Conservation (phyloP, 2,113 vertebrate species). For the Pelobates fuscus region DNA sequence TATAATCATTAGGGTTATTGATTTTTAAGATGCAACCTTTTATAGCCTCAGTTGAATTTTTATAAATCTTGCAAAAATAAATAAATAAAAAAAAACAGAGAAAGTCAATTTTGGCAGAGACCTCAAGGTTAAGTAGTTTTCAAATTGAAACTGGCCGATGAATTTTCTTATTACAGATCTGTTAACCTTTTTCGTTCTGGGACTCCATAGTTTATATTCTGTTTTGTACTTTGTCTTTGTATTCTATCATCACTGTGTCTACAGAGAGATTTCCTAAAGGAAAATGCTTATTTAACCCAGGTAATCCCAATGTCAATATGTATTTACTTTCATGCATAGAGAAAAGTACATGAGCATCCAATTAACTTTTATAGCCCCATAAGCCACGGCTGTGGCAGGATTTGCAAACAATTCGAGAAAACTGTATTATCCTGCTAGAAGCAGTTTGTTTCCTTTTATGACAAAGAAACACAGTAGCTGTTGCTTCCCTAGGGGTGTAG, state of each 20-base stretch:
- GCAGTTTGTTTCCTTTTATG: constrained; percentile 31
- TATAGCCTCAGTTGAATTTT: neutral
- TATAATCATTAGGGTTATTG: neutral
- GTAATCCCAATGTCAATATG: constrained; percentile 40
- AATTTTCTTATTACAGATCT: neutral
- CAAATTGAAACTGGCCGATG: constrained; percentile 8
- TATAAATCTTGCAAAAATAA: neutral
- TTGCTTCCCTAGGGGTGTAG: constrained; percentile 28
- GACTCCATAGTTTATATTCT: constrained; percentile 10
- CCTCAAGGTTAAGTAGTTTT: neutral
- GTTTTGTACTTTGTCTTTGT: constrained; percentile 12
- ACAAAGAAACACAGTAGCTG: constrained; percentile 14
- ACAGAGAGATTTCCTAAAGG: constrained; percentile 16
- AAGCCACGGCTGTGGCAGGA: constrained; percentile 18
- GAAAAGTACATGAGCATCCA: constrained; percentile 18
- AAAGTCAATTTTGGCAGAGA: neutral
- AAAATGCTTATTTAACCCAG: neutral
- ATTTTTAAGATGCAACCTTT: neutral
- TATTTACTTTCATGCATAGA: constrained; percentile 8
- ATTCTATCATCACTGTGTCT: neutral
- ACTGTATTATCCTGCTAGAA: constrained; percentile 33
- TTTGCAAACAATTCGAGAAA: constrained; percentile 34
- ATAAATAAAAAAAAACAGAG: neutral
- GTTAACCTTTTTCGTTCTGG: constrained; percentile 25
- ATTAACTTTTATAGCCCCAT: constrained; percentile 35